Percentiles rank a stretch among this genome's conserved stretches.
Conservation (phyloP, 2,888 invertebrate genomes). For the Drosophila formosana region DNA sequence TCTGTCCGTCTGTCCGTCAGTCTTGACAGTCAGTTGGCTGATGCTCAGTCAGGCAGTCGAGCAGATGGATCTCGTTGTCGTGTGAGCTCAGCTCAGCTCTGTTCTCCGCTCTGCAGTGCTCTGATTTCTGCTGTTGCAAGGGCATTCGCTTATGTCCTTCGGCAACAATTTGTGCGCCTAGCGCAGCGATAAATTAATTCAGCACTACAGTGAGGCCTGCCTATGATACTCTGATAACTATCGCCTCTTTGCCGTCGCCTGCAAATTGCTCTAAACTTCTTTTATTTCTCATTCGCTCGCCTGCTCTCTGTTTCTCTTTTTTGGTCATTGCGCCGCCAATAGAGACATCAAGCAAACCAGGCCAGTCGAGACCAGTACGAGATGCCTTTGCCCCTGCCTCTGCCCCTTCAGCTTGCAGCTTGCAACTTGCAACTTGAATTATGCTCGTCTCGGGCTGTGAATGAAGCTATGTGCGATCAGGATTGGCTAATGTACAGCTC, state of each 20-base stretch:
- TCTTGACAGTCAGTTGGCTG: slow-evolving; percentile 42
- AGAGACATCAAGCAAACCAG: slow-evolving; percentile 75
- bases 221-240: slow-evolving; percentile 57
- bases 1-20: slow-evolving; percentile 6
- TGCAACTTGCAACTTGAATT: slow-evolving; percentile 60
- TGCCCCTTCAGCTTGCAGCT: slow-evolving; percentile 11
- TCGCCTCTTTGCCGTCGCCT: slow-evolving; percentile 31
- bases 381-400: slow-evolving; percentile 9
- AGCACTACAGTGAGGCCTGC: slow-evolving; percentile 9
- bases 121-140: slow-evolving; percentile 46
- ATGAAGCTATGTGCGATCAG: slow-evolving; percentile 77
- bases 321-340: slow-evolving; percentile 70
- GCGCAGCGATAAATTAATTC: slow-evolving; percentile 83
- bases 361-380: slow-evolving; percentile 33
- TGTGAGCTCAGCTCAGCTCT: neutral
- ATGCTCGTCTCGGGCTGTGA: slow-evolving; percentile 73
- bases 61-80: slow-evolving; percentile 29
- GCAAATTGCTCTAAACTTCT: slow-evolving; percentile 65
- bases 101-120: slow-evolving; percentile 2
- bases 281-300: slow-evolving; percentile 24
- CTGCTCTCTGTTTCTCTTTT: slow-evolving; percentile 14
- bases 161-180: slow-evolving; percentile 83
- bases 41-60: slow-evolving; percentile 40
- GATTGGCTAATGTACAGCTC: slow-evolving; percentile 72
- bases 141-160: slow-evolving; percentile 74